phyloP scores from a whole-genome alignment of 2,113 vertebrate genomes.

The Mustela lutreola region DNA sequence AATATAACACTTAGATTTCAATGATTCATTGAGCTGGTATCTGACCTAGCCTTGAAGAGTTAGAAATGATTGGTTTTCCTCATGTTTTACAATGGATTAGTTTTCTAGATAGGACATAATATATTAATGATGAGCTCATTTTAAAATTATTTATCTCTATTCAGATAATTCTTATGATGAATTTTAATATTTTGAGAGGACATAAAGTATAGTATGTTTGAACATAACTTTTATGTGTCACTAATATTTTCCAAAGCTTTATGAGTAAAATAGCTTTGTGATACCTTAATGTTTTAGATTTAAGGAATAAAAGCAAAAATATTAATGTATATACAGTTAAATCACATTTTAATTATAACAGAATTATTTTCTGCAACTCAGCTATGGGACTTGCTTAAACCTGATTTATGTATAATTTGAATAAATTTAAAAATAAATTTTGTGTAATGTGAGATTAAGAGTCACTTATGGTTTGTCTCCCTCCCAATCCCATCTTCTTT shows the following conservation, averaged over 20 bases:
- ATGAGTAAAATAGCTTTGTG: slow-evolving; percentile 30
- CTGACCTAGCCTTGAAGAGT: slow-evolving; percentile 72
- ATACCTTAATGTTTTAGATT: slow-evolving; percentile 16
- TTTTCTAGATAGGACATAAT: background rate
- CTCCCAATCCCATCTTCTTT: too few relatives aligned
- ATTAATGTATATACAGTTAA: background rate
- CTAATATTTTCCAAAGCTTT: slow-evolving; percentile 26
- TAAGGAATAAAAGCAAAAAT: slow-evolving; percentile 27
- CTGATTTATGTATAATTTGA: background rate
- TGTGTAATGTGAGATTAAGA: too few relatives aligned
- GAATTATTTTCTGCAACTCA: background rate
- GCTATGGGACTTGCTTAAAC: background rate
- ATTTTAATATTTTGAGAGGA: slow-evolving; percentile 35
- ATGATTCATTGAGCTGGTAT: slow-evolving; percentile 70
- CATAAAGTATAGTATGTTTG: background rate
- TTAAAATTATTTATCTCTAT: background rate
- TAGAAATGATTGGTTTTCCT: slow-evolving; percentile 48
- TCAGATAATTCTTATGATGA: slow-evolving; percentile 24
- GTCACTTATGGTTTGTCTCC: too few relatives aligned
- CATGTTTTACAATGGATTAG: slow-evolving; percentile 49
- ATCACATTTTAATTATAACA: background rate
- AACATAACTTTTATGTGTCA: background rate
- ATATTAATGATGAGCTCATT: slow-evolving; percentile 24
- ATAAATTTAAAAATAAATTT: slow-evolving; percentile 35
- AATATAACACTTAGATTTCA: slow-evolving; percentile 77